Conservation (phyloP, 2,797 vertebrate genomes). For the Todus mexicanus region DNA sequence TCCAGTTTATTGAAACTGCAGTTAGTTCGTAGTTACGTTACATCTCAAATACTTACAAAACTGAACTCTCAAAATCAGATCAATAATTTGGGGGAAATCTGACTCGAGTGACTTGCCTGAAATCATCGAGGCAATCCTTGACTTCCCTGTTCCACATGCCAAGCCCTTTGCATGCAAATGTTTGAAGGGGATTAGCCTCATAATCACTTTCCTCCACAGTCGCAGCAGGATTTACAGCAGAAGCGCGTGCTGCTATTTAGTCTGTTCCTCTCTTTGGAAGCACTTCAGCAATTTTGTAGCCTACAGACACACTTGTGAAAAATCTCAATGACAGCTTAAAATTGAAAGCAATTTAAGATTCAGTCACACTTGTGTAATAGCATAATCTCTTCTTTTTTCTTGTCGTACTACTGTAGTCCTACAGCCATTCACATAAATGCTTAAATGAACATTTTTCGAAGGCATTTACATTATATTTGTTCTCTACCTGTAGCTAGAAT, state of each 20-base stretch:
- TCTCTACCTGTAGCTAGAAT: background rate
- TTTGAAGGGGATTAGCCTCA: background rate
- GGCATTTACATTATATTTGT: background rate
- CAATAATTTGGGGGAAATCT: background rate
- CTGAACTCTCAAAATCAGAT: background rate
- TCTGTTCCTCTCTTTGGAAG: background rate
- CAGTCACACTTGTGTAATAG: background rate
- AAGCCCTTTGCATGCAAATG: background rate
- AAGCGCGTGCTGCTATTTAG: background rate
- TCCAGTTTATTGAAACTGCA: background rate
- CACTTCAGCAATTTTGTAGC: background rate
- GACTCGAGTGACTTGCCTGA: background rate
- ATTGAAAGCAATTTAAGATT: background rate
- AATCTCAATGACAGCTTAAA: background rate
- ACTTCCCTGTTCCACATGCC: background rate
- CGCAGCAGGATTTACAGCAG: background rate
- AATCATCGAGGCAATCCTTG: background rate
- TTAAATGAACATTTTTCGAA: background rate
- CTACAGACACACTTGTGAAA: background rate
- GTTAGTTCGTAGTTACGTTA: background rate
- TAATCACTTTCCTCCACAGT: background rate
- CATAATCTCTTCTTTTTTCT: background rate
- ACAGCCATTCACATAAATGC: background rate
- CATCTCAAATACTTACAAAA: background rate
- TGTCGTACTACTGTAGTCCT: background rate